Evolutionary conservation across 2,113 vertebrate genomes (phyloP).

Genomic region (Melanocharis versteri): DNA sequence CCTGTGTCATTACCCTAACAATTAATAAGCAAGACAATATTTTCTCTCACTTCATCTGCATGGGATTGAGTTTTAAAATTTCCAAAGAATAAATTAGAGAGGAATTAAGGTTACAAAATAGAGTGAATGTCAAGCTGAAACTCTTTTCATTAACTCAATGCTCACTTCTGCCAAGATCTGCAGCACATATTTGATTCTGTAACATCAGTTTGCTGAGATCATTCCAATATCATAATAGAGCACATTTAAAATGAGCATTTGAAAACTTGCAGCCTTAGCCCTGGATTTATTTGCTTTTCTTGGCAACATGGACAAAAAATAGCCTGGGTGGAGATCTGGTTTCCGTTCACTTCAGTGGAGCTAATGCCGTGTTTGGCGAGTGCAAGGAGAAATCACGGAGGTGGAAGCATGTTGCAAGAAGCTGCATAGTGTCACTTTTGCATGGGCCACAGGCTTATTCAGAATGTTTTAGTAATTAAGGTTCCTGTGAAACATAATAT

Average conservation of each 20-base stretch:
- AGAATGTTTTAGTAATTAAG: neutral
- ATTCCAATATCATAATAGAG: constrained; percentile 14
- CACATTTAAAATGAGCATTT: constrained; percentile 15
- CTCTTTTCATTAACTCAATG: neutral
- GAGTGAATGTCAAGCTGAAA: neutral
- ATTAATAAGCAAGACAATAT: constrained; percentile 37
- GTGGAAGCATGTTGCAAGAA: neutral
- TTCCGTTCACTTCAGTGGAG: neutral
- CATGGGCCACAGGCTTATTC: neutral
- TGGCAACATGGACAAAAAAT: constrained; percentile 17
- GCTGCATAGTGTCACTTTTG: neutral
- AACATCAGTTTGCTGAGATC: constrained; percentile 17
- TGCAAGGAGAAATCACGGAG: neutral
- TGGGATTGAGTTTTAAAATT: neutral
- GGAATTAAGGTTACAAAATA: constrained; percentile 31
- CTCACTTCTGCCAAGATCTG: constrained; percentile 16
- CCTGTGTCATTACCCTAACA: neutral
- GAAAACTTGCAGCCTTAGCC: neutral
- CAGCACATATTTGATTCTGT: constrained; percentile 15
- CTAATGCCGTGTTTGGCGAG: neutral
- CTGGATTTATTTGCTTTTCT: constrained; percentile 47
- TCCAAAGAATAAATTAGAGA: constrained; percentile 31
- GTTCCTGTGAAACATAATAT: neutral
- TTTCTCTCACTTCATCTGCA: constrained; percentile 9
- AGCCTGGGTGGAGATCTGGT: neutral